phyloP scores from a whole-genome alignment of 2,797 vertebrate genomes.

The Numenius phaeopus region DNA sequence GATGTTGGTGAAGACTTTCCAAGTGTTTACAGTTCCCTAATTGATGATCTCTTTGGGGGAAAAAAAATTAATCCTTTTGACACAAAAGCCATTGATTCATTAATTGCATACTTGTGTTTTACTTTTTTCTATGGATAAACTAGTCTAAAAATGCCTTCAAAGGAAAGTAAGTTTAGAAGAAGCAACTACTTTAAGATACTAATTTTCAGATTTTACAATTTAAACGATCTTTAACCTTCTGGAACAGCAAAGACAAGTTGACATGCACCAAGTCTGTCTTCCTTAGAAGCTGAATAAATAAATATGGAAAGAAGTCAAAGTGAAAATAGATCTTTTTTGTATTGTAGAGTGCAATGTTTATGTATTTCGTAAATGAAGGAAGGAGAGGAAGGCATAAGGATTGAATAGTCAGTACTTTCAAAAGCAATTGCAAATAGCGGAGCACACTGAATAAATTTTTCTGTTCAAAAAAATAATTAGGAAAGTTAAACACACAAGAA shows the following conservation, averaged over 20 bases:
- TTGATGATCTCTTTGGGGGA: neutral
- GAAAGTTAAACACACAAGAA: neutral
- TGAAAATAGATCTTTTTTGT: neutral
- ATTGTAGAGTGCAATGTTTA: neutral
- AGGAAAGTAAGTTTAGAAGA: neutral
- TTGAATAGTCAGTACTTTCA: neutral
- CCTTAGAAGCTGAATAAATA: neutral
- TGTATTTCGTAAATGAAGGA: neutral
- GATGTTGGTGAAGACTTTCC: neutral
- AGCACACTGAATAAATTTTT: neutral
- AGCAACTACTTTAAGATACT: neutral
- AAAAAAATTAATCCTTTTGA: neutral
- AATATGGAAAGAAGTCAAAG: neutral
- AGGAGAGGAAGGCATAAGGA: neutral
- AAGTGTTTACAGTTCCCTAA: neutral
- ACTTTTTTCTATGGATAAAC: neutral
- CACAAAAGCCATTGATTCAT: neutral
- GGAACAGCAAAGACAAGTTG: neutral
- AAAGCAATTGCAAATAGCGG: neutral
- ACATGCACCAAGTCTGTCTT: neutral
- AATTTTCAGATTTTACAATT: neutral
- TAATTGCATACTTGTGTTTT: neutral
- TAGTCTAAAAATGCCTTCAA: neutral
- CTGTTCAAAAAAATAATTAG: neutral
- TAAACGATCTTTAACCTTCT: neutral